A percentile compares a stretch with the other conserved stretches of the same genome.
These are phyloP conservation scores for Plusia festucae DNA, from an alignment of 2,888 invertebrate genomes.

Conservation along the genomic window DNA sequence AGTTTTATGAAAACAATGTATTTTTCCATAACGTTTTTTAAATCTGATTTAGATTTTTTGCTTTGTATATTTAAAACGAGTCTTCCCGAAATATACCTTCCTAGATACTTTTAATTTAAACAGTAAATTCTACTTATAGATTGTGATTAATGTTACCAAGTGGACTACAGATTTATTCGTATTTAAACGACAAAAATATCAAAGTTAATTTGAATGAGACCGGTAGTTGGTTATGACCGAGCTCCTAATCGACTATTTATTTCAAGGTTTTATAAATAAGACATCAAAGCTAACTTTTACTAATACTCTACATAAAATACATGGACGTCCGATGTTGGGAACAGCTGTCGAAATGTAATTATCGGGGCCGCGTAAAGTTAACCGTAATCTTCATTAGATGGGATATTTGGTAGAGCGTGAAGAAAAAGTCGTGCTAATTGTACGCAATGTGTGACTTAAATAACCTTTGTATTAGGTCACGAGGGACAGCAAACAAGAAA, in stretches of 20 bases:
- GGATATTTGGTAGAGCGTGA: slow-evolving; percentile 21
- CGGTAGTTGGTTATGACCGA: slow-evolving; percentile 18
- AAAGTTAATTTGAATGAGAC: slow-evolving; percentile 18
- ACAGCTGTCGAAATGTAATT: slow-evolving; percentile 40
- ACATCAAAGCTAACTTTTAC: slow-evolving; percentile 57
- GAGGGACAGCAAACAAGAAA: background rate
- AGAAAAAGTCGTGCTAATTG: slow-evolving; percentile 23
- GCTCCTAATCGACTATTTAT: slow-evolving; percentile 42
- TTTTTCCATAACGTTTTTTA: background rate
- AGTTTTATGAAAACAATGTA: background rate
- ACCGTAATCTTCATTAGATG: slow-evolving; percentile 44
- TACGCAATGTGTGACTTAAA: slow-evolving; percentile 15
- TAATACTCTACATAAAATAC: slow-evolving; percentile 32
- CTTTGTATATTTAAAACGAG: too few relatives aligned
- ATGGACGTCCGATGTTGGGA: slow-evolving; percentile 20
- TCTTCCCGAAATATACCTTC: background rate
- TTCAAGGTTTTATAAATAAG: slow-evolving; percentile 52
- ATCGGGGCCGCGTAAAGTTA: slow-evolving; percentile 33
- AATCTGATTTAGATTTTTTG: too few relatives aligned
- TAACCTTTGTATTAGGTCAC: background rate
- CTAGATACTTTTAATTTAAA: background rate
- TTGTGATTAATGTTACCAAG: slow-evolving; percentile 3
- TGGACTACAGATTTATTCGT: slow-evolving; percentile 18
- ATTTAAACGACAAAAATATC: slow-evolving; percentile 30
- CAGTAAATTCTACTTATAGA: background rate